Evolutionary conservation across 2,888 invertebrate species (phyloP).

Genomic region (Sesia apiformis): DNA sequence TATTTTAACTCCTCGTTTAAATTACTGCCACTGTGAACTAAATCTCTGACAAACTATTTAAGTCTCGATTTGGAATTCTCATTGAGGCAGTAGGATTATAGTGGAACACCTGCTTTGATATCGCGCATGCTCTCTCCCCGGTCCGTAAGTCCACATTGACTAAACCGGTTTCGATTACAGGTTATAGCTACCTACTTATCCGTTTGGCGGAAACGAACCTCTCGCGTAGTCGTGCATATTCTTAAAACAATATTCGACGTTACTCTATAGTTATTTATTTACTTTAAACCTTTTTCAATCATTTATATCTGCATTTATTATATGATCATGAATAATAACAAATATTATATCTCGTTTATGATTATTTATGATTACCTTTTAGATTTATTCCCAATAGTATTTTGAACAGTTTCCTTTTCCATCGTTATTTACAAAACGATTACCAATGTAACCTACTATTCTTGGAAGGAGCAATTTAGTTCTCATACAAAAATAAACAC

Average conservation of each 20-base stretch:
- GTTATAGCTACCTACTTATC: slow-evolving; percentile 68
- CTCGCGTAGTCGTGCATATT: slow-evolving; percentile 46
- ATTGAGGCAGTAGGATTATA: slow-evolving; percentile 60
- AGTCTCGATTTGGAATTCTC: slow-evolving; percentile 60
- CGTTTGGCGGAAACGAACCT: slow-evolving; percentile 70
- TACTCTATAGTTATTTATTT: not conserved
- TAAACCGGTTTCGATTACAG: slow-evolving; percentile 71
- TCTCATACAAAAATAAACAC: slow-evolving; percentile 59
- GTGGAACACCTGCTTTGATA: slow-evolving; percentile 71
- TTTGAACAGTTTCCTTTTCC: slow-evolving; percentile 8
- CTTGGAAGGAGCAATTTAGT: slow-evolving; percentile 59
- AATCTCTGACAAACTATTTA: slow-evolving; percentile 51
- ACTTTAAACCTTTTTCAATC: no score
- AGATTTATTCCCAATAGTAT: no score
- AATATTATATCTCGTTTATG: no score
- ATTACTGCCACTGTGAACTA: slow-evolving; percentile 21
- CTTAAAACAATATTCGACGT: slow-evolving; percentile 1
- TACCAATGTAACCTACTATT: slow-evolving; percentile 52
- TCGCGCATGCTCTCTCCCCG: slow-evolving; percentile 64
- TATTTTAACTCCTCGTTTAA: not conserved
- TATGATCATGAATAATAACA: no score
- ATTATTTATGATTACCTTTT: no score
- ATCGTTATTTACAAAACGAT: slow-evolving; percentile 51
- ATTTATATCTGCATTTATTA: no score
- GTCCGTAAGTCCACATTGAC: slow-evolving; percentile 65